Evolutionary conservation across 2,113 vertebrate genomes (phyloP), one percentile per base, ranked within the genome.

Genomic region (Zeus faber): DNA sequence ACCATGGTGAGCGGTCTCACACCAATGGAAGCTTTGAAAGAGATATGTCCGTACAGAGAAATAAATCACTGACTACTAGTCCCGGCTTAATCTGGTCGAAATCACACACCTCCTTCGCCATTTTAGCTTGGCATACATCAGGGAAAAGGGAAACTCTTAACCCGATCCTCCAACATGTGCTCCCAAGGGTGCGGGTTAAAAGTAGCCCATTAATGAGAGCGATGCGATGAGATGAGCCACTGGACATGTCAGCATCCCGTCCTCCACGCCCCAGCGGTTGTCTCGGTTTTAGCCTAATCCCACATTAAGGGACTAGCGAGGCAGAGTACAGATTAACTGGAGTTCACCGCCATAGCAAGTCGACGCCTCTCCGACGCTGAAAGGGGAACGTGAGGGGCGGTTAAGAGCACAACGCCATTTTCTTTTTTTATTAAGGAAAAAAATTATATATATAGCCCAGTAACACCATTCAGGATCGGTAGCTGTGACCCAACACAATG

Each of bases 241-340:
- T n/a, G n/a, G 33, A n/a, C 33, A 11, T 5, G 33, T 37, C 11
- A 14, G 33, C 11, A 13, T 37, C 33, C 13, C 6, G 11, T 13
- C n/a, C 11, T 1, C 13, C 33, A 37, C n/a, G 33, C n/a, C 33
- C 33, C 13, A 5, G 11, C 24, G 5, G 21, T 50, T 16, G 40
- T 51, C 43, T 63, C 44, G 60, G 40, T 46, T 47, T 2, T 31
- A 10, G 27, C 25, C 41, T 70, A 67, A 87, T 82, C 70, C 77
- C 52, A 67, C 73, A 76, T 81, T 75, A 79, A 64, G 45, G 21
- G 56, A 39, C 50, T 49, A 65, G 21, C 37, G 51, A 39, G 60
- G 18, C 59, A n/a, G 27, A 3, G 48, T 5, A 47, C 61, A 70
- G 77, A 77, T 81, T 75, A 81, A 49, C 61, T 25, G 45, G 1